phyloP scores from a whole-genome alignment of 2,113 vertebrate species.

The Lichenostomus cassidix region DNA sequence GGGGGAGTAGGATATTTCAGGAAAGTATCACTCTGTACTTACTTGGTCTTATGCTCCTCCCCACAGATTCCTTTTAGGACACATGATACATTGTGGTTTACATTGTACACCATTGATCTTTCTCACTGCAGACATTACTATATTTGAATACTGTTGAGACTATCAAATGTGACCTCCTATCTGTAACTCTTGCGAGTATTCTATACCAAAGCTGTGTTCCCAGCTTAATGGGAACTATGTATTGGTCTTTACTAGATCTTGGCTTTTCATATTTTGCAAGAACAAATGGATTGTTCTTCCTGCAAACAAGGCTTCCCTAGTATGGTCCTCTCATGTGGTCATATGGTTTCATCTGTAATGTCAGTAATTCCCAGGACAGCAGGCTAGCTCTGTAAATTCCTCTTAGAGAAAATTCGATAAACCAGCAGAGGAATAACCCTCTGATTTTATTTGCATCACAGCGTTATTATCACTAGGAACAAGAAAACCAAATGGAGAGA shows the following conservation, averaged over 20 bases:
- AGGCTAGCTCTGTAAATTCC: not conserved
- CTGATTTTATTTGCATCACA: conserved; percentile 47
- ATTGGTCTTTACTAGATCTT: not conserved
- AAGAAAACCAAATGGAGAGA: conserved; percentile 69
- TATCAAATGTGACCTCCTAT: not conserved
- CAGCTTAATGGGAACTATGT: not conserved
- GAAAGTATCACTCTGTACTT: not conserved
- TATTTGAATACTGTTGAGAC: not conserved
- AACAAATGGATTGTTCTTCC: not conserved
- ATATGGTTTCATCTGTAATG: not conserved
- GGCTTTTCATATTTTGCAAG: not conserved
- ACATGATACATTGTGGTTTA: not conserved
- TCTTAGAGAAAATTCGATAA: not conserved
- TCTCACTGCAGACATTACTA: not conserved
- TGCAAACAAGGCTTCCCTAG: not conserved
- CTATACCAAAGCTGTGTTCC: not conserved
- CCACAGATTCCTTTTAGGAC: not conserved
- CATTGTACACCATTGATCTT: not conserved
- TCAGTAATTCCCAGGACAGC: not conserved
- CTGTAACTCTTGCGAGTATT: not conserved
- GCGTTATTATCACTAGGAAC: conserved; percentile 69
- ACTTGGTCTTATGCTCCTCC: not conserved
- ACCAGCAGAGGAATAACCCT: not conserved
- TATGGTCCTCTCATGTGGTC: not conserved
- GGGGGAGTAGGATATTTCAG: not conserved